Percentiles rank a stretch among this genome's conserved stretches.
Evolutionary conservation across 2,113 vertebrate genomes (phyloP).

Genomic region (Cynoglossus semilaevis): DNA sequence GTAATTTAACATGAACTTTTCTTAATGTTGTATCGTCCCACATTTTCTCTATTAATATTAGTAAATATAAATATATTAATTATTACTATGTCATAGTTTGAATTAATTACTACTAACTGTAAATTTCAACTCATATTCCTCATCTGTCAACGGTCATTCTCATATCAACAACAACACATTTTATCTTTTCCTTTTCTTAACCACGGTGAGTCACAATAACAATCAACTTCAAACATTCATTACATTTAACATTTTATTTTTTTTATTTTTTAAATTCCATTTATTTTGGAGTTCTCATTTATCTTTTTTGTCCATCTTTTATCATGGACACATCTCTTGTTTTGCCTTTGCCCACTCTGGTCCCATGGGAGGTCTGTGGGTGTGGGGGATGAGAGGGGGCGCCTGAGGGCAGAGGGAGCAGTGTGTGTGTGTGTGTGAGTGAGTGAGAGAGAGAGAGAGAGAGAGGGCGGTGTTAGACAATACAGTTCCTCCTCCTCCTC

Average conservation of each 20-base stretch:
- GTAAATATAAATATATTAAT: too few species aligned
- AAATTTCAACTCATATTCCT: too few species aligned
- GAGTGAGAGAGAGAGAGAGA: conserved; percentile 25
- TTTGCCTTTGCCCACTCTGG: conserved; percentile 58
- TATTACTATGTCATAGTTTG: too few species aligned
- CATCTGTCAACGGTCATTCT: too few species aligned
- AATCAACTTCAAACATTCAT: too few species aligned
- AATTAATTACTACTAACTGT: too few species aligned
- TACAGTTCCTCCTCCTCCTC: conserved; percentile 63
- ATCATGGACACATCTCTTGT: conserved; percentile 58
- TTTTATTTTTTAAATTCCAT: not conserved
- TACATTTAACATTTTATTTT: conserved; percentile 7
- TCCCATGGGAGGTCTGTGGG: conserved; percentile 52
- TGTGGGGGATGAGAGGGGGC: conserved; percentile 22
- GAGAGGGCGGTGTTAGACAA: conserved; percentile 72
- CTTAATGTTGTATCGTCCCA: too few species aligned
- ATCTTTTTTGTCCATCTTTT: conserved; percentile 29
- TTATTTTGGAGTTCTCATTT: too few species aligned
- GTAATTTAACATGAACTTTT: too few species aligned
- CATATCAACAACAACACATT: not conserved
- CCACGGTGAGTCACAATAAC: too few species aligned
- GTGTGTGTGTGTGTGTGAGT: conserved; percentile 19
- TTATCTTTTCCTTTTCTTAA: not conserved
- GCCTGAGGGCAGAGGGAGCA: conserved; percentile 61
- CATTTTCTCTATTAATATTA: too few species aligned